phyloP scores from a whole-genome alignment of 2,113 vertebrate genomes.

The Patagioenas fasciata region DNA sequence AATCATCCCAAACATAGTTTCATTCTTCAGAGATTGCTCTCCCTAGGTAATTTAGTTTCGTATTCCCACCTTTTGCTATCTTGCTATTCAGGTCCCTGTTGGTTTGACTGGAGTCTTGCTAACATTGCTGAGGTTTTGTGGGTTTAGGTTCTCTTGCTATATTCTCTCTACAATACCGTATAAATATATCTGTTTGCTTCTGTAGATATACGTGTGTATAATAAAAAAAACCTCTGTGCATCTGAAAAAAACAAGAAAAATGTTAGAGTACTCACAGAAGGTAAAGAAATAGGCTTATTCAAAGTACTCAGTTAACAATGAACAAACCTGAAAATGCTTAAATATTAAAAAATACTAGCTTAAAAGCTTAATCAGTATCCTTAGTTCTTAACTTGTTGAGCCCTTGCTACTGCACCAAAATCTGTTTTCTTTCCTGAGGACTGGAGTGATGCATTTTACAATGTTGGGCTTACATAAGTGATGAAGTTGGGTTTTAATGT shows the following conservation, averaged over 20 bases:
- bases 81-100: not conserved
- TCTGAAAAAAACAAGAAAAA: not conserved
- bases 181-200: not conserved
- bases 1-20: not conserved
- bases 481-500: not conserved
- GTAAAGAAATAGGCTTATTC: not conserved
- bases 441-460: not conserved
- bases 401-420: not conserved
- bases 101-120: not conserved
- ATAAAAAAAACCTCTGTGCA: not conserved
- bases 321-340: not conserved
- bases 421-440: not conserved
- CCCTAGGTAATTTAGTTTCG: not conserved
- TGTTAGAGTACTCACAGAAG: not conserved
- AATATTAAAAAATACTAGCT: not conserved
- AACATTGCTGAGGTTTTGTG: not conserved
- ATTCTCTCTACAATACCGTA: not conserved
- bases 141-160: not conserved
- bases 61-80: not conserved
- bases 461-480: fast-evolving
- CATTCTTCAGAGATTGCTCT: not conserved
- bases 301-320: not conserved
- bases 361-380: not conserved
- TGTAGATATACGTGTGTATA: not conserved
- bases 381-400: not conserved